Conservation (phyloP, 2,113 vertebrate species). For the Ammodytes dubius region DNA sequence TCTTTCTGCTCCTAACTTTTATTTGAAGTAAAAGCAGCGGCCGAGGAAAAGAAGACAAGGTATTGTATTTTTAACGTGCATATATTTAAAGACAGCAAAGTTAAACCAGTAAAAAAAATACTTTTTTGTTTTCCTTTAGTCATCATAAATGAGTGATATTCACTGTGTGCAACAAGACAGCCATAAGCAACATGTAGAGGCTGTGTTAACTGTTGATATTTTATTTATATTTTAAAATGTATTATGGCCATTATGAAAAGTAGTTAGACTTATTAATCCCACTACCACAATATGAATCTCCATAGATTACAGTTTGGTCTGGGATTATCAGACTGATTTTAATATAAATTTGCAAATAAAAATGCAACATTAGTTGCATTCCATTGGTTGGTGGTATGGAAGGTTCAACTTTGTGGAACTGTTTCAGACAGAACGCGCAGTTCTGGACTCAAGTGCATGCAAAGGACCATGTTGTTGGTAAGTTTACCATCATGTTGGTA, state of each 20-base stretch:
- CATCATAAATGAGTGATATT: background rate
- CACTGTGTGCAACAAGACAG: background rate
- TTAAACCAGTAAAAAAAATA: background rate
- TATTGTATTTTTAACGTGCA: constrained; percentile 34
- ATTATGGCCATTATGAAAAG: background rate
- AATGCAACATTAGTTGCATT: background rate
- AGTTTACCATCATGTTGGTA: constrained; percentile 26
- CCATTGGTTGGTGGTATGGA: background rate
- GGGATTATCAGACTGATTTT: background rate
- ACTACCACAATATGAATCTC: background rate
- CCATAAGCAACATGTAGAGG: background rate
- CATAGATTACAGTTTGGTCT: background rate
- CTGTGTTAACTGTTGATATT: background rate
- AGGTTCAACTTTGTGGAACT: constrained; percentile 4
- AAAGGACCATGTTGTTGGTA: constrained; percentile 78
- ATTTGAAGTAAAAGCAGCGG: constrained; percentile 71
- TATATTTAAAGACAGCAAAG: no score
- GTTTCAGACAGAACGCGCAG: constrained; percentile 73
- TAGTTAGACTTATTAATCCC: background rate
- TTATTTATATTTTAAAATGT: background rate
- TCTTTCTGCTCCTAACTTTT: background rate
- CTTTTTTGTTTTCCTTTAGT: background rate
- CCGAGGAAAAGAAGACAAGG: constrained; percentile 76
- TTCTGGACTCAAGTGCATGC: constrained; percentile 79
- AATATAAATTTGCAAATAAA: background rate